Evolutionary conservation across 1,140 invertebrate species (phyloP).

Genomic region (Dendrolimus punctatus): DNA sequence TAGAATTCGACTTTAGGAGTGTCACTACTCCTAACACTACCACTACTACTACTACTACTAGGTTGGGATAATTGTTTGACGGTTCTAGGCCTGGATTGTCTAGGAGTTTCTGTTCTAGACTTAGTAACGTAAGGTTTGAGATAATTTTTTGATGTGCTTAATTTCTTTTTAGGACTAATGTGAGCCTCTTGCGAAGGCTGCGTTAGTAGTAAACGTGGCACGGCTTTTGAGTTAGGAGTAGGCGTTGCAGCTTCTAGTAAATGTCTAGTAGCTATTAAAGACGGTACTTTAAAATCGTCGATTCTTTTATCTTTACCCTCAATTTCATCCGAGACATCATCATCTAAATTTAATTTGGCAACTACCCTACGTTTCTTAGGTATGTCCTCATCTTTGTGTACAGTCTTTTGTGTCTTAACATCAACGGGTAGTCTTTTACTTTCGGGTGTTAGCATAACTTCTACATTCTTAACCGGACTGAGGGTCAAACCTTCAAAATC

Average conservation of each 20-base stretch:
- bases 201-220: too few relatives aligned
- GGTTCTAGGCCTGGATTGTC: too few relatives aligned
- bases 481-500: slow-evolving; percentile 39
- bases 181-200: too few relatives aligned
- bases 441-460: slow-evolving; percentile 32
- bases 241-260: slow-evolving; percentile 31
- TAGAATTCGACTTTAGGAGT: slow-evolving; percentile 33
- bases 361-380: slow-evolving; percentile 38
- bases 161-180: too few relatives aligned
- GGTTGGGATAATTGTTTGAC: too few relatives aligned
- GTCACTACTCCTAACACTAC: too few relatives aligned
- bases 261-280: slow-evolving; percentile 28
- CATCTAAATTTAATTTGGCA: slow-evolving; percentile 41
- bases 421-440: background rate
- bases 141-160: too few relatives aligned
- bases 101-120: too few relatives aligned
- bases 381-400: slow-evolving; percentile 41
- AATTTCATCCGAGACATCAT: slow-evolving; percentile 21
- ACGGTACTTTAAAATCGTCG: slow-evolving; percentile 45
- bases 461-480: slow-evolving; percentile 13
- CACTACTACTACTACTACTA: too few relatives aligned
- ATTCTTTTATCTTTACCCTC: slow-evolving; percentile 14
- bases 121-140: too few relatives aligned
- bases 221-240: slow-evolving; percentile 22
- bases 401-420: slow-evolving; percentile 6